These are phyloP conservation scores for Macrocentrus cingulum DNA, from an alignment of 1,140 invertebrate genomes.

Conservation along the genomic window DNA sequence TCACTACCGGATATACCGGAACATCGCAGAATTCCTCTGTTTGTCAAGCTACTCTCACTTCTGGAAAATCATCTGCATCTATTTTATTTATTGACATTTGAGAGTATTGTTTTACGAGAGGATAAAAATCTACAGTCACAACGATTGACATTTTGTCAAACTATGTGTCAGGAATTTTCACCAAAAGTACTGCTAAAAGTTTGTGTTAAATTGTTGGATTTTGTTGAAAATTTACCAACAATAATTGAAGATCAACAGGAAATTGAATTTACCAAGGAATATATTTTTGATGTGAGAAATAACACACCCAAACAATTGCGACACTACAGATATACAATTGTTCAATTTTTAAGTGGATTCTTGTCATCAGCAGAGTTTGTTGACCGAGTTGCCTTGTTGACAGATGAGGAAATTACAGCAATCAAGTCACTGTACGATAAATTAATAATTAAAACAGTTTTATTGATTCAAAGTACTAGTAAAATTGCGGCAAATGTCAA, in stretches of 20 bases:
- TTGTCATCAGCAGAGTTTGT: slow-evolving; percentile 70
- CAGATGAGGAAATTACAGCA: slow-evolving; percentile 47
- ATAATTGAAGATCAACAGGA: slow-evolving; percentile 61
- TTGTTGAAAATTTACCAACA: slow-evolving; percentile 67
- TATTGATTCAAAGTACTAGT: slow-evolving; percentile 67
- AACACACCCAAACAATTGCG: slow-evolving; percentile 74
- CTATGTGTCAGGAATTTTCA: slow-evolving; percentile 68
- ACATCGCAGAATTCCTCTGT: slow-evolving; percentile 80
- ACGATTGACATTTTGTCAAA: slow-evolving; percentile 71
- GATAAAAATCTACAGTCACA: slow-evolving; percentile 47
- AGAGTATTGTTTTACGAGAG: slow-evolving; percentile 63
- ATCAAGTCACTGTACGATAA: slow-evolving; percentile 67
- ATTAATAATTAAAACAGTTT: slow-evolving; percentile 69
- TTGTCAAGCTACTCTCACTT: slow-evolving; percentile 75
- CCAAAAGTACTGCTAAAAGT: slow-evolving; percentile 65
- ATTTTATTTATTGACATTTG: slow-evolving; percentile 72
- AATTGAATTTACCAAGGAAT: slow-evolving; percentile 46
- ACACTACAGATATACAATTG: slow-evolving; percentile 77
- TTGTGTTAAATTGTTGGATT: slow-evolving; percentile 68
- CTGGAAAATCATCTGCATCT: slow-evolving; percentile 77
- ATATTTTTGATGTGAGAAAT: slow-evolving; percentile 69
- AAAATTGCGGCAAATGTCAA: slow-evolving; percentile 61
- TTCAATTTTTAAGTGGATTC: slow-evolving; percentile 71
- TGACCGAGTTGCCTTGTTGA: slow-evolving; percentile 62
- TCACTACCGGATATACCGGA: slow-evolving; percentile 87